Base-by-base conservation (phyloP, 2,888 invertebrate genomes). In the Xiphydria camelus region DNA sequence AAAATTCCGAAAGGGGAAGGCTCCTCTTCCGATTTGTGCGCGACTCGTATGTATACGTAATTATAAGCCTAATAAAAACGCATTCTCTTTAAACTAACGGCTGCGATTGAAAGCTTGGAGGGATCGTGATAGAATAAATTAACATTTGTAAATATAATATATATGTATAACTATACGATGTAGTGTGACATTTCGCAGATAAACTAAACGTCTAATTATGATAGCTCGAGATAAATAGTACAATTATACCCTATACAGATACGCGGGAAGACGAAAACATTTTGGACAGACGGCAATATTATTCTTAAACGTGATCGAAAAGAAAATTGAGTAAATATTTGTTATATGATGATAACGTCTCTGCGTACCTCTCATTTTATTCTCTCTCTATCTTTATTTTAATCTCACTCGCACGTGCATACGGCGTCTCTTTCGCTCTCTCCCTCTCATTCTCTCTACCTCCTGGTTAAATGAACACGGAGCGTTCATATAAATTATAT, bases 261-360 rank as follows among this genome's bases (percentile, higher is more conserved):
- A 49, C 46, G 14, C 15, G 35, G 44, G 41, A 47, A 50, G 43
- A 52, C 49, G 23, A 51, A 33, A 36, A 38, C 20, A 23, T 45
- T n/a, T 49, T 42, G 20, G 42, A 51, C 43, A 35, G 31, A 38
- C 45, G 35, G 25, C 6, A 47, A 7, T 7, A 19, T 23, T 7
- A 32, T 32, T 14, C 34, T 33, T 18, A 33, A 43, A 45, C 25
- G 37, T 31, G 25, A 19, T 45, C 32, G 25, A 34, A 32, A 20
- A 46, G 10, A 23, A 23, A 41, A 38, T 14, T 43, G 40, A 37
- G 22, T 41, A 45, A 48, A 48, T 37, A 32, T 48, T 40, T 41
- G 20, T 31, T 33, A 22, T 21, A n/a, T 46, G 26, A n/a, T 31
- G 29, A 36, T 15, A 12, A 12, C 31, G 12, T 4, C 6, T 9